phyloP scores from a whole-genome alignment of 2,797 vertebrate species.

The Erethizon dorsatum region DNA sequence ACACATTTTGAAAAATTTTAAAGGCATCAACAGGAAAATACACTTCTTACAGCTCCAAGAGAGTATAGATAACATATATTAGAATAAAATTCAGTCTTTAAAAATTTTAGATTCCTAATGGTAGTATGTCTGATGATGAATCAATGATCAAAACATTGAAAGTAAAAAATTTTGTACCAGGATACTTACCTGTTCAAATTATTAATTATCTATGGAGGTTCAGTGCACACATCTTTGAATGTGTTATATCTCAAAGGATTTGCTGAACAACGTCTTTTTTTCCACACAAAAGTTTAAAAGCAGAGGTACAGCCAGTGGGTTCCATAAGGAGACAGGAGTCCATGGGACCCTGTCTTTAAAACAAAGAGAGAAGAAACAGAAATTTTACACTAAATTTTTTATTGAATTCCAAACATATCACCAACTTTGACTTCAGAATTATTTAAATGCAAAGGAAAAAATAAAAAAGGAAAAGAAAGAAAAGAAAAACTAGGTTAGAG shows the following conservation, averaged over 20 bases:
- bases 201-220: neutral
- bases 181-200: neutral
- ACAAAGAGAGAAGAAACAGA: neutral
- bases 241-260: neutral
- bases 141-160: neutral
- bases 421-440: neutral
- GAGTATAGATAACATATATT: neutral
- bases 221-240: neutral
- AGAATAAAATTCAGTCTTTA: neutral
- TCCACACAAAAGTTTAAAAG: neutral
- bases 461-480: neutral
- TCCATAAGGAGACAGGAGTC: too few relatives aligned
- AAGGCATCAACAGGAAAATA: conserved; percentile 35
- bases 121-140: neutral
- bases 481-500: neutral
- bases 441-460: neutral
- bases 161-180: neutral
- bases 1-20: neutral
- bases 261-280: neutral
- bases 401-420: neutral
- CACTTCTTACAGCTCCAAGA: neutral
- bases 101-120: neutral
- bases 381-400: neutral
- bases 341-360: neutral
- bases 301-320: neutral